Base-by-base conservation (phyloP, 2,888 invertebrate genomes). In the Lasioglossum marginatum region DNA sequence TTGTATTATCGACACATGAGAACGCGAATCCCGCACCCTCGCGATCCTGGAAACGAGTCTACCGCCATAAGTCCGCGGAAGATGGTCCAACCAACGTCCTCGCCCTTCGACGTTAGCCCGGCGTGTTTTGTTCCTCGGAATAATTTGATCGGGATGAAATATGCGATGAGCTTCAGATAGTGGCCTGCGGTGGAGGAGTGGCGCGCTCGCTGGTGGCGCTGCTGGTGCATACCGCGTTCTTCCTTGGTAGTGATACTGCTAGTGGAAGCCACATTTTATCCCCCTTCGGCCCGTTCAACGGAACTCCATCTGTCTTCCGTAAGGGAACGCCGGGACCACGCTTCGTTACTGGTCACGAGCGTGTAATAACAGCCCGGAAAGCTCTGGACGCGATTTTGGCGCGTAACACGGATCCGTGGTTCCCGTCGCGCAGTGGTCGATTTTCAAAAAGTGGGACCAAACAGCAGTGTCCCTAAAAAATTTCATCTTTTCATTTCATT, bases 121-220 rank as follows among this genome's bases (percentile, higher is more conserved):
- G 85, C 91, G 88, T 91, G 91, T 92, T 92, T 92, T 91, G 89
- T 91, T 92, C 89, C 88, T 81, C 82, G 90, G 90, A 92, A 92
- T 92, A 92, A 92, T 92, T 92, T 92, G 91, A 91, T 92, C 91
- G 90, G 91, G 87, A 90, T 91, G 91, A 91, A 92, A 92, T 92
- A 92, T 92, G 91, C 92, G 92, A 92, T 92, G 91, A 91, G 90
- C 90, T 89, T 87, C 88, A 87, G 89, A 92, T 92, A 92, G 87
- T 87, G 87, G 87, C 88, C 89, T 89, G 88, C 82, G 82, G 80
- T 83, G 89, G 87, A 86, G 88, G 82, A 83, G 84, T 78, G 85
- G 85, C 73, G 78, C 34, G 75, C 63, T 68, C 57, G 81, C 74
- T 60, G 85, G 68, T 85, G 81, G 85, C 71, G 72, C 63, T 80